Base-by-base conservation (phyloP, 2,797 vertebrate genomes). In the Microctenopoma lineatum region DNA sequence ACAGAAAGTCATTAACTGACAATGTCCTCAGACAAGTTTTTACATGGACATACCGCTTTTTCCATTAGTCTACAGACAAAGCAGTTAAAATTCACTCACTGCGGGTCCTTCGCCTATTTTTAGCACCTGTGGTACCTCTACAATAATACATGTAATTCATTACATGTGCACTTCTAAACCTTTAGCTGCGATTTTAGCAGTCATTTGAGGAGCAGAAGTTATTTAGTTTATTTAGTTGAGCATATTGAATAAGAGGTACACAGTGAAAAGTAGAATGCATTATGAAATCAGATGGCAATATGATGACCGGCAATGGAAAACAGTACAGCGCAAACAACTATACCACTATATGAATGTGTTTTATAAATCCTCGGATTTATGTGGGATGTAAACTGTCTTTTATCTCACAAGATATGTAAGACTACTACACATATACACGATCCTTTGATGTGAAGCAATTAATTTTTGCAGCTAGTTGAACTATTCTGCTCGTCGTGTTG, bases 171-270 rank as follows among this genome's bases (percentile, higher is more conserved):
- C 60, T 50, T 70, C 64, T 67, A 66, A 73, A 73, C 12, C 50
- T 39, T 70, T 50, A 52, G 4, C 42, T 25, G 42, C 34, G 45
- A 16, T 13, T 53, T 42, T 39, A 62, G 57, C 58, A 71, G 4
- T 56, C 27, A 36, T 77, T 72, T 46, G 44, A 62, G 6, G 51
- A 75, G 83, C 63, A 81, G 51, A 66, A 61, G 54, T 48, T 2
- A 66, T 68, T 70, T 58, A 60, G 18, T 63, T 68, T 70, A 21
- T 21, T 1, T 21, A 21, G 21, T 21, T 21, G n/a, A n/a, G n/a
- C 29, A 26, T 44, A 80, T 52, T 10, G 16, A 51, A 71, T 73
- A 41, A 21, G 50, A 71, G 18, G 63, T 14, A 54, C 42, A 39
- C 29, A 39, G 7, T 42, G 38, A 64, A 25, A 25, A 36, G 59